These are phyloP conservation scores for Mobula hypostoma DNA, from an alignment of 2,113 vertebrate genomes.

Conservation along the genomic window DNA sequence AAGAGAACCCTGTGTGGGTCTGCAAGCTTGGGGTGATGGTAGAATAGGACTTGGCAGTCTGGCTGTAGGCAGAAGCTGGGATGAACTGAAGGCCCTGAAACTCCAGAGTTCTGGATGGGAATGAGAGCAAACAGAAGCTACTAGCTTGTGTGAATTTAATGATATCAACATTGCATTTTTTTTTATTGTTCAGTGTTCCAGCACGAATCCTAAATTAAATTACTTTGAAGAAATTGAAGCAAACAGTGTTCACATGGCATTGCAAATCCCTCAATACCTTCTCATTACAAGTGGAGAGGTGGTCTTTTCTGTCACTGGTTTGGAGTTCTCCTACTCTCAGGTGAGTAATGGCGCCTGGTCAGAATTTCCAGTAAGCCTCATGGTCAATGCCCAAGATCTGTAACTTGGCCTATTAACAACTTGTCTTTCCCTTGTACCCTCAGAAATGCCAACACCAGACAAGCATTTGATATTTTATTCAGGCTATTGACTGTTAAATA, in stretches of 20 bases:
- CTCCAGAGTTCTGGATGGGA: too few species aligned
- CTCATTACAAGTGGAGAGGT: conserved; percentile 83
- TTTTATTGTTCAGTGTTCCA: conserved; percentile 47
- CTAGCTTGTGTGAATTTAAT: not conserved
- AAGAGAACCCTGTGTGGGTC: too few species aligned
- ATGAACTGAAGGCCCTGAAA: too few species aligned
- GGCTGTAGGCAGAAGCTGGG: too few species aligned
- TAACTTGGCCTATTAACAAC: not conserved
- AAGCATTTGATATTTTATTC: too few species aligned
- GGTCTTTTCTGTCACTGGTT: conserved; percentile 87
- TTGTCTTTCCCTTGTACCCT: not conserved
- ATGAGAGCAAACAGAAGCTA: not conserved
- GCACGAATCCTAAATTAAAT: accelerated
- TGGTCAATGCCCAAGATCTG: not conserved
- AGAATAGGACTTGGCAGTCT: too few species aligned
- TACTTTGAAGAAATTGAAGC: conserved; percentile 64
- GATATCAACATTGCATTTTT: not conserved
- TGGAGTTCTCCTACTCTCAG: conserved; percentile 94
- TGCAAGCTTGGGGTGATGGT: too few species aligned
- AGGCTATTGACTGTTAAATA: not conserved
- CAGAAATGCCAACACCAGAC: not conserved
- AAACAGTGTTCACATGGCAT: conserved; percentile 75
- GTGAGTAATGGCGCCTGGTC: conserved; percentile 49
- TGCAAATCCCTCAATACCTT: conserved; percentile 94
- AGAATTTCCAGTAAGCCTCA: not conserved